Evolutionary conservation across 2,797 vertebrate species (phyloP).

Genomic region (Lutjanus campechanus): DNA sequence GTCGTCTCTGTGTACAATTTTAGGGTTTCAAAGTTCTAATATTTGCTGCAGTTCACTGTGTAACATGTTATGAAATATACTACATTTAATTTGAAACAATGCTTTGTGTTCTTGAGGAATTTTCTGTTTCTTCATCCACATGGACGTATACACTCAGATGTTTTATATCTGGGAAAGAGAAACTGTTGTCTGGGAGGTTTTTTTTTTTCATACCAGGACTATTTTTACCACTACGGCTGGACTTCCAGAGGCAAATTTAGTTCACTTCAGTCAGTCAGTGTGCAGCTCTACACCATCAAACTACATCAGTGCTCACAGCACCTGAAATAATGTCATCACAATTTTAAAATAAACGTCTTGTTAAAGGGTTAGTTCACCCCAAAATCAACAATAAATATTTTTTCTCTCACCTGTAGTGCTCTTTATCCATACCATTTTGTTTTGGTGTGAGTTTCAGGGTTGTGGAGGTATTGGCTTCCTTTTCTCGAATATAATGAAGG

Average conservation of each 20-base stretch:
- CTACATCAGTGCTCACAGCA: not conserved
- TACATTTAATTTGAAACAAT: not conserved
- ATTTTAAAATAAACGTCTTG: not conserved
- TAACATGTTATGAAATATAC: not conserved
- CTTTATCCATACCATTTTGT: too few species aligned
- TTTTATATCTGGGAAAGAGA: constrained; percentile 11
- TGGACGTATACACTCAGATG: not conserved
- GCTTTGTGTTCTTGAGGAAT: not conserved
- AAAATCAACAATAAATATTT: too few species aligned
- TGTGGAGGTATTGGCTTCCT: too few species aligned
- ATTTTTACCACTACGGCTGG: constrained; percentile 23
- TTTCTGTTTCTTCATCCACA: not conserved
- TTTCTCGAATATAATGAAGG: too few species aligned
- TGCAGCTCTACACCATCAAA: constrained; percentile 9
- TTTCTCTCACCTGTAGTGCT: too few species aligned
- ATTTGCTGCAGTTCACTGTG: not conserved
- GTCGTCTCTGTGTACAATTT: not conserved
- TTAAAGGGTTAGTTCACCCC: not conserved
- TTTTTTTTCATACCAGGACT: not conserved
- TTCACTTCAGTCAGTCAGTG: constrained; percentile 27
- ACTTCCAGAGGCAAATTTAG: constrained; percentile 35
- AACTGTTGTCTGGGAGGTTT: not conserved
- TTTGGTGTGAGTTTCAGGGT: too few species aligned
- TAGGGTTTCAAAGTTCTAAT: not conserved
- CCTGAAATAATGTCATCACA: not conserved